These are phyloP conservation scores for Diprion similis DNA, from an alignment of 1,140 invertebrate genomes.

Conservation along the genomic window DNA sequence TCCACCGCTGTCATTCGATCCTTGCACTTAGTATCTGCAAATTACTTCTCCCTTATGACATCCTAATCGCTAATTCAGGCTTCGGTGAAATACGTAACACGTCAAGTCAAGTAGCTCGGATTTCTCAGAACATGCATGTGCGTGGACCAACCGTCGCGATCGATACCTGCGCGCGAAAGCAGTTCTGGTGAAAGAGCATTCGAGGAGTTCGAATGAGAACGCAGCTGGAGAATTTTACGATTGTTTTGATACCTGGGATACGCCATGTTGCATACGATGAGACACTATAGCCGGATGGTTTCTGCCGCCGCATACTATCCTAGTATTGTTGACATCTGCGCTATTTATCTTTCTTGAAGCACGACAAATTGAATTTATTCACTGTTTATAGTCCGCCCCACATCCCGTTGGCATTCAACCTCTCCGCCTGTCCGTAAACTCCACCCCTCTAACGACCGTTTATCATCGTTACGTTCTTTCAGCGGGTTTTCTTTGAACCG, in stretches of 20 bases:
- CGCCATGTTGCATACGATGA: too few species aligned
- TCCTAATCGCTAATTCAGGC: constrained; percentile 43
- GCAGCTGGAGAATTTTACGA: too few species aligned
- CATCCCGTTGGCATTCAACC: not conserved
- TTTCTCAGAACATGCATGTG: not conserved
- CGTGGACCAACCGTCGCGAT: not conserved
- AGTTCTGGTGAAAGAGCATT: too few species aligned
- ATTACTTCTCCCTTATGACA: constrained; percentile 52
- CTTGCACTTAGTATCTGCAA: constrained; percentile 56
- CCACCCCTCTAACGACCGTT: not conserved
- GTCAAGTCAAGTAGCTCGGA: not conserved
- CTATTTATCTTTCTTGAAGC: constrained; percentile 60
- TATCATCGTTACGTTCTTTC: not conserved
- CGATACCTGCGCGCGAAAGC: not conserved
- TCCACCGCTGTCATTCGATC: constrained; percentile 57
- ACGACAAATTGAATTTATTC: constrained; percentile 43
- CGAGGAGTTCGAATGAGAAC: too few species aligned
- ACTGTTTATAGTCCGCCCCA: not conserved
- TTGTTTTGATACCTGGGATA: too few species aligned
- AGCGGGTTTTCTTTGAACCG: not conserved
- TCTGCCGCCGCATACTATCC: constrained; percentile 36
- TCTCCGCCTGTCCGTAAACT: not conserved
- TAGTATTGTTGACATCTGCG: constrained; percentile 59
- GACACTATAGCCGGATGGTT: not conserved
- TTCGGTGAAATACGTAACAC: not conserved